A percentile compares a stretch with the other conserved stretches of the same genome.
phyloP scores from a whole-genome alignment of 2,797 vertebrate species.

The Cyclura pinguis region DNA sequence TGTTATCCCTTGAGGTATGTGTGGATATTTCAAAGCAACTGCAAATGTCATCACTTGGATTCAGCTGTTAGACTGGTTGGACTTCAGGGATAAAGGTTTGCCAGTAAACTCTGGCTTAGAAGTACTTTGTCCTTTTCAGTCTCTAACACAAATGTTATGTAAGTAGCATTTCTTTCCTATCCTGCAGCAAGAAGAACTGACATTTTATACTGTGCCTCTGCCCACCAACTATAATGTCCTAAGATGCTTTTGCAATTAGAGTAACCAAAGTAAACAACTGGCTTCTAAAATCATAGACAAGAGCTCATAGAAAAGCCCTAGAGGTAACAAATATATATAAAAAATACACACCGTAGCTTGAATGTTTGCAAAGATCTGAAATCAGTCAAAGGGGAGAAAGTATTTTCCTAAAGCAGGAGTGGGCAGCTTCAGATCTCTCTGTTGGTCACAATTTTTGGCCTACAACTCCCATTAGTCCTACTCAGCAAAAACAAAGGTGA shows the following conservation, averaged over 20 bases:
- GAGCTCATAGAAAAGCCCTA: conserved; percentile 31
- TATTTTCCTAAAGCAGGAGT: neutral
- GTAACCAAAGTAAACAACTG: conserved; percentile 44
- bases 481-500: neutral
- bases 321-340: conserved; percentile 19
- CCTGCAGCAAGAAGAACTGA: conserved; percentile 52
- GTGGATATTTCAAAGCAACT: conserved; percentile 52
- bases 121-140: conserved; percentile 58
- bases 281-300: conserved; percentile 45
- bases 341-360: neutral
- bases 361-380: neutral
- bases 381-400: conserved; percentile 1
- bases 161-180: conserved; percentile 58
- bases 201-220: conserved; percentile 53
- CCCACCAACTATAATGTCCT: conserved; percentile 14
- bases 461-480: neutral
- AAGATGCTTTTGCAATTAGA: conserved; percentile 58
- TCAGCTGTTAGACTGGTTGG: conserved; percentile 24
- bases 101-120: conserved; percentile 48
- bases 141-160: conserved; percentile 44
- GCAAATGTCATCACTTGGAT: conserved; percentile 53
- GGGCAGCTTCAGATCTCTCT: neutral
- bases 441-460: neutral
- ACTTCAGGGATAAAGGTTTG: conserved; percentile 44
- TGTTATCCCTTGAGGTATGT: conserved; percentile 18